Base-by-base conservation (phyloP, 64 coral and sea anemone species). In the Orbicella faveolata region DNA sequence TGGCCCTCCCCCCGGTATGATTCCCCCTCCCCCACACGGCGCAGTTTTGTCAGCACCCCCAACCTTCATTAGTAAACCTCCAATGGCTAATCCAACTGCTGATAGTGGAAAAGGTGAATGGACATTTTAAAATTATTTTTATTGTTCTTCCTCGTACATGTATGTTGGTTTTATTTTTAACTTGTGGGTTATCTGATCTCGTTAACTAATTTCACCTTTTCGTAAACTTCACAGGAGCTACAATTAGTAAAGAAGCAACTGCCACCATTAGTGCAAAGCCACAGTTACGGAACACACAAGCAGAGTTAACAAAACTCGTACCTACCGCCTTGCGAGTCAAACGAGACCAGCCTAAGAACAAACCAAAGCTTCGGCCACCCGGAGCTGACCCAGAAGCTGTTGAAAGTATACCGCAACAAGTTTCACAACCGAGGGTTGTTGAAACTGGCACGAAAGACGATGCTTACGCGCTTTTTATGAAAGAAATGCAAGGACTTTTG, bases 381-480 rank as follows among this genome's bases (percentile, higher is more conserved):
- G 89, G 79, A 61, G 86, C 88, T 67, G 95, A 34, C 1, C 73
- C 55, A 34, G 97, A 99, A 52, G 81, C 92, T 52, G 78, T 98
- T 55, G 95, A 96, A 52, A 77, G 72, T 35, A 73, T 84, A 59
- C 93, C 89, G 23, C 96, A 93, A 79, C 87, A 90, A 64, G 90
- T 79, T 12, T 77, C 66, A 41, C 90, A 90, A 10, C 90, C 87
- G n/a, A 74, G 75, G 64, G 93, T 95, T 51, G 89, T 89, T 67
- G 90, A 90, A 68, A 85, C 91, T 37, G 92, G 78, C 1, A 99
- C 97, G 2, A 99, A 99, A 64, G 97, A 99, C 79, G 97, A 99
- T 87, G 97, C 97, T 3, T 99, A 99, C 51, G 97, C 97, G 4
- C 81, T 93, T 61, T 99, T 99, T 91, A 99, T 99, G 97, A 96